Evolutionary conservation across 1,140 invertebrate species (phyloP).

Genomic region (Sitobion miscanthi): DNA sequence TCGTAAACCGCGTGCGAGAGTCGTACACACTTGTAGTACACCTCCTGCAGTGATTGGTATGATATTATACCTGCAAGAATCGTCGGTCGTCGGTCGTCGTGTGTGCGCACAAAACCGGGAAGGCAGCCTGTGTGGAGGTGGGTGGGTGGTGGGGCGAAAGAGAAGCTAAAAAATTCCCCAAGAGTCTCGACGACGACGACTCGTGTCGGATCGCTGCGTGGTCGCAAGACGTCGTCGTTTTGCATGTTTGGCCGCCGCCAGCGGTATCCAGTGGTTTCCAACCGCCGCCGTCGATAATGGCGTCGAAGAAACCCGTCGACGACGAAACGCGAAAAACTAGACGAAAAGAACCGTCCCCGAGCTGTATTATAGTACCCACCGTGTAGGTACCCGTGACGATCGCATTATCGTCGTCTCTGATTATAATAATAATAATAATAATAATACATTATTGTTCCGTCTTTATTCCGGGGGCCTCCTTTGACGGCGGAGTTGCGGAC

Average conservation of each 20-base stretch:
- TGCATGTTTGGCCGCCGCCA: not conserved
- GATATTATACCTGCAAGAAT: not conserved
- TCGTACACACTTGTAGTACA: too few relatives aligned
- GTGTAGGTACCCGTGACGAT: not conserved
- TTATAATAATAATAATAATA: not conserved
- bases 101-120: not conserved
- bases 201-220: conserved; percentile 2
- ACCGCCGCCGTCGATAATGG: not conserved
- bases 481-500: not conserved
- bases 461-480: not conserved
- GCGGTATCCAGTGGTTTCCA: conserved; percentile 15
- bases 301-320: not conserved
- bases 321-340: not conserved
- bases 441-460: not conserved
- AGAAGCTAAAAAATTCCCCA: not conserved
- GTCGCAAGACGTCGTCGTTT: not conserved
- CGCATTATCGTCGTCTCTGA: not conserved
- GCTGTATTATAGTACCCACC: not conserved
- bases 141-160: not conserved
- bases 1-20: not conserved
- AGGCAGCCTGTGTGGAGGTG: not conserved
- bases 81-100: not conserved
- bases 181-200: not conserved
- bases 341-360: not conserved
- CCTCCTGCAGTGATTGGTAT: not conserved